phyloP scores from a whole-genome alignment of 2,888 invertebrate genomes.

The Drepanosiphum platanoidis region DNA sequence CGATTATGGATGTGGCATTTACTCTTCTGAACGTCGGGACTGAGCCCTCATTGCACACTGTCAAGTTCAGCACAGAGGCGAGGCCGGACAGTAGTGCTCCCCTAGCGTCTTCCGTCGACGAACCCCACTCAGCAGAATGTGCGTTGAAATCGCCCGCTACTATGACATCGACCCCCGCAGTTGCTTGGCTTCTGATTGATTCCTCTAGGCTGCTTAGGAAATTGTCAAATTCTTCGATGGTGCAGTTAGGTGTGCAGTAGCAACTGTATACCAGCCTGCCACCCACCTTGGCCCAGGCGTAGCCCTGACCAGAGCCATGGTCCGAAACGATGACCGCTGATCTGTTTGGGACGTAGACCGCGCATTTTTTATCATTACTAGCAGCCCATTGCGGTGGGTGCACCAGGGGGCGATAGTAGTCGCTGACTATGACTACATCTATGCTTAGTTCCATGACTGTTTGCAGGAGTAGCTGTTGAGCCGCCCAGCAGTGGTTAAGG shows the following conservation, averaged over 20 bases:
- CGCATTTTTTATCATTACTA: neutral
- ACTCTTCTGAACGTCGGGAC: neutral
- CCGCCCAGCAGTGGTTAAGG: neutral
- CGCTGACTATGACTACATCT: neutral
- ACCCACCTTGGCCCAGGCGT: neutral
- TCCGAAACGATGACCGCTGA: neutral
- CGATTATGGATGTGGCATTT: neutral
- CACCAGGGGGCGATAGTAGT: neutral
- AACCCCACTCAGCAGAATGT: neutral
- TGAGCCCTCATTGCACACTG: neutral
- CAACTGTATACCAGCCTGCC: neutral
- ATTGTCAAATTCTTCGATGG: neutral
- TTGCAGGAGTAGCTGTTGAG: neutral
- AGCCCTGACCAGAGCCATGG: neutral
- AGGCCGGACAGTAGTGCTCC: neutral
- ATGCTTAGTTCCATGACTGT: neutral
- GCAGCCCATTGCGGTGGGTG: neutral
- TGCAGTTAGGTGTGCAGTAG: neutral
- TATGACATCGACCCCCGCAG: neutral
- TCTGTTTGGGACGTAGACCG: neutral
- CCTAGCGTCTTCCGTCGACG: neutral
- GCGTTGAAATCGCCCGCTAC: neutral
- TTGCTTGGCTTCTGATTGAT: neutral
- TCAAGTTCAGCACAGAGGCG: neutral
- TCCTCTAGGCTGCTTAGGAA: neutral